Conservation (phyloP, 2,888 invertebrate species). For the Steinernema hermaphroditum region DNA sequence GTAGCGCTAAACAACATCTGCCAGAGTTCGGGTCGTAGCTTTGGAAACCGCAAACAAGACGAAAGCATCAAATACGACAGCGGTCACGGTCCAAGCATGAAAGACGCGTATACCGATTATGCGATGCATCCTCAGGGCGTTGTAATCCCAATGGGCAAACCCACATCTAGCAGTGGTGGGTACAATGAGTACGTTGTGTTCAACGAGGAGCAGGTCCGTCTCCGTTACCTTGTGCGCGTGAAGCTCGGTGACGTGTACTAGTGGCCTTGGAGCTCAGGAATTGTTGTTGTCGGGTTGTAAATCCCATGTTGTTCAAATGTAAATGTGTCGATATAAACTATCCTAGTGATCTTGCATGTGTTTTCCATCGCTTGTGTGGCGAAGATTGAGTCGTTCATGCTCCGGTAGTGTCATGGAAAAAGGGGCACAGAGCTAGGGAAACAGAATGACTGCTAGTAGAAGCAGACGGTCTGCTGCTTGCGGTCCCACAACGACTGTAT, state of each 20-base stretch:
- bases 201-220: constrained; percentile 8
- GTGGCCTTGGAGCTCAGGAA: background rate
- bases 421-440: no score
- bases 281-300: no score
- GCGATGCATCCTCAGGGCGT: background rate
- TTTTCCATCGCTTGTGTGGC: no score
- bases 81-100: background rate
- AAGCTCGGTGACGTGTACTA: background rate
- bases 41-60: background rate
- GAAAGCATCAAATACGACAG: constrained; percentile 6
- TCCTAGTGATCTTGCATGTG: no score
- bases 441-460: no score
- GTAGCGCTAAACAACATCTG: constrained; percentile 6
- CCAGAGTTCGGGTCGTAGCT: background rate
- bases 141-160: background rate
- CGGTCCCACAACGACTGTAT: no score
- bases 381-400: no score
- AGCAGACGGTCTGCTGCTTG: no score
- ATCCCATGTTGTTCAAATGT: no score
- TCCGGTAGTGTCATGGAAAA: no score
- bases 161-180: background rate
- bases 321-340: no score
- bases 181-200: constrained; percentile 4
- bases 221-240: background rate
- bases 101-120: background rate